phyloP scores from a whole-genome alignment of 2,888 invertebrate genomes.

The Eilema sororculum region DNA sequence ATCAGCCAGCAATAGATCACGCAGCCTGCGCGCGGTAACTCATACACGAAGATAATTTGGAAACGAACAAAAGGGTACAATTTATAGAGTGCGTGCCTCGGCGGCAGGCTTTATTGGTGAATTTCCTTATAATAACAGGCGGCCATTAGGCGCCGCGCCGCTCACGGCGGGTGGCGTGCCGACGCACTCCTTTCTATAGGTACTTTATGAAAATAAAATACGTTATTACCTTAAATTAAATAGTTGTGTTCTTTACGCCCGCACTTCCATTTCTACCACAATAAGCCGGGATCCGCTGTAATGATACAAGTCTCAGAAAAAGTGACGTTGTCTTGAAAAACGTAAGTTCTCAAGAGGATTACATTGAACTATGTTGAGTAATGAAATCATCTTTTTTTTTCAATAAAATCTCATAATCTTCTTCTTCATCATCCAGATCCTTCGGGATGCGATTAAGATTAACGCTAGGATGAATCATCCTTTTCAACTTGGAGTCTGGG shows the following conservation, averaged over 20 bases:
- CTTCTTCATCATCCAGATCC: too few relatives aligned
- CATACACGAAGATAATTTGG: slow-evolving; percentile 50
- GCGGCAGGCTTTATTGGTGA: slow-evolving; percentile 42
- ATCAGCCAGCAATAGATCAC: slow-evolving; percentile 40
- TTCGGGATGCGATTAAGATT: too few relatives aligned
- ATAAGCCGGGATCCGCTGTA: not conserved
- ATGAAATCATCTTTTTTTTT: too few relatives aligned
- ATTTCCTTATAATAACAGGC: slow-evolving; percentile 37
- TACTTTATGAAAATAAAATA: not conserved
- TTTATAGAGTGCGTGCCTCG: slow-evolving; percentile 51
- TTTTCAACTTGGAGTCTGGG: too few relatives aligned
- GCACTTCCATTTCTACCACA: not conserved
- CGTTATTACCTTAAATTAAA: not conserved
- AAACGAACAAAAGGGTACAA: slow-evolving; percentile 51
- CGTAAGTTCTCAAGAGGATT: not conserved
- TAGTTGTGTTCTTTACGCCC: not conserved
- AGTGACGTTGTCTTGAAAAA: not conserved
- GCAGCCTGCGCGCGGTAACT: slow-evolving; percentile 28
- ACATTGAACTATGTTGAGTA: too few relatives aligned
- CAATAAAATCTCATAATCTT: too few relatives aligned
- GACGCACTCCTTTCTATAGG: not conserved
- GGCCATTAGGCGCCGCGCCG: not conserved
- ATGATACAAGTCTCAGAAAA: not conserved
- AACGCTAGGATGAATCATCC: too few relatives aligned
- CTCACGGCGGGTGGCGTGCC: not conserved